Evolutionary conservation across 1,140 invertebrate species (phyloP), one percentile per base, ranked within the genome.

Genomic region (Popillia japonica): DNA sequence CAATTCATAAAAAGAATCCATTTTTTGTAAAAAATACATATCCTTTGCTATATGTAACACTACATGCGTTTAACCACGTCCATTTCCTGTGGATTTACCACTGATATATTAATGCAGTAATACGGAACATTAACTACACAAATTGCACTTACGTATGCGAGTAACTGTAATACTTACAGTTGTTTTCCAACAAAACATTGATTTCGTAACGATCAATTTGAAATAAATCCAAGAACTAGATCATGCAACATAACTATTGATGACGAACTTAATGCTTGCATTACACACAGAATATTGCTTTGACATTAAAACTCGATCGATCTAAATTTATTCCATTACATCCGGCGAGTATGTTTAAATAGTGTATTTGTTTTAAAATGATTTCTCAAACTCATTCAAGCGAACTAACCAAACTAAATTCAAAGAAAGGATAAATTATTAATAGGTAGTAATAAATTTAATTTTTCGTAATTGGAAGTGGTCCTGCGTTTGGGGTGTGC

Each of bases 391-490:
- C 22, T 68, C 2, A 23, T 34, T 68, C 14, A 68, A 68, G 9
- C 20, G 3, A 68, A 68, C 22, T 34, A 68, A 68, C 9, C 20
- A 10, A 27, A 22, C 61, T 0, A 68, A 10, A 27, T 68, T 27
- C 11, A 68, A 11, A 9, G 20, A 10, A 2, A 27, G 14, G 6
- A 68, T 68, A 55, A 55, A 55, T 68, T 68, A 68, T 68, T 27
- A 68, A 68, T 68, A 68, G 27, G 22, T 22, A 8, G 61, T 14
- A 68, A 68, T 68, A 68, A 68, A 68, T 68, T 68, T 68, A 68
- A 68, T 27, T 27, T 68, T 68, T 68, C 10, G 22, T 68, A 68
- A 68, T 68, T 68, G 61, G 61, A 27, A 22, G 61, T 68, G 61
- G 61, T 68, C 61, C 22, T 68, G 9, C 61, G 22, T 68, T 68